Base-by-base conservation (phyloP, 2,797 vertebrate genomes). In the Agapornis canus region DNA sequence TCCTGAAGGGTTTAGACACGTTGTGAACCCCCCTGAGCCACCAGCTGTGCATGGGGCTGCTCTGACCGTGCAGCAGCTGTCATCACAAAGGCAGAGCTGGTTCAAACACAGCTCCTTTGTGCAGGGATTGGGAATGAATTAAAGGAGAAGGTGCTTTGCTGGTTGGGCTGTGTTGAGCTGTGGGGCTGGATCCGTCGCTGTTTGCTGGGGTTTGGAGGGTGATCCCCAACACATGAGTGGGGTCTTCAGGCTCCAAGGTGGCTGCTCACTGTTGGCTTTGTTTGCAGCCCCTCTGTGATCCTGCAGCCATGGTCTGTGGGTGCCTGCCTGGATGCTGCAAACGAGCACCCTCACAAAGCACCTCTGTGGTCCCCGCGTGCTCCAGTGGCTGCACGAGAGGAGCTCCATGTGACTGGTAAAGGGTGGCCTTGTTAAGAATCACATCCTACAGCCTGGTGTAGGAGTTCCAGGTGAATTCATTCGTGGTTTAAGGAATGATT, bases 41-140 rank as follows among this genome's bases (percentile, higher is more conserved):
- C 52, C 94, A 89, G 91, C 91, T 94, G 89, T 83, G 87, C 63
- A 20, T 39, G 4, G 69, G 57, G 9, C 82, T 93, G 39, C 82
- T 76, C 64, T 82, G 92, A 27, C 32, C 68, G 84, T 4, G 3
- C 20, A 78, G 87, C 95, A 95, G 96, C 94, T 95, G 96, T 63
- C 80, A 65, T 43, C 81, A 83, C 86, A 92, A 94, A 90, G 66
- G 89, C 73, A 20, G 87, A 68, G 73, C 94, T 72, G 80, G 40
- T 82, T 92, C 90, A 92, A 92, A 89, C 89, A 92, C 92, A 49
- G 81, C 73, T 68, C 11, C 90, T 91, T 92, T 92, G 84, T 86
- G 2, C 3, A 19, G 68, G 8, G 54, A 29, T 35, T 60, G 87
- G 39, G 64, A 86, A 77, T 29, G 47, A 61, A 73, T 73, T 78